Base-by-base conservation (phyloP, 2,888 invertebrate genomes). In the Macrophya alboannulata region DNA sequence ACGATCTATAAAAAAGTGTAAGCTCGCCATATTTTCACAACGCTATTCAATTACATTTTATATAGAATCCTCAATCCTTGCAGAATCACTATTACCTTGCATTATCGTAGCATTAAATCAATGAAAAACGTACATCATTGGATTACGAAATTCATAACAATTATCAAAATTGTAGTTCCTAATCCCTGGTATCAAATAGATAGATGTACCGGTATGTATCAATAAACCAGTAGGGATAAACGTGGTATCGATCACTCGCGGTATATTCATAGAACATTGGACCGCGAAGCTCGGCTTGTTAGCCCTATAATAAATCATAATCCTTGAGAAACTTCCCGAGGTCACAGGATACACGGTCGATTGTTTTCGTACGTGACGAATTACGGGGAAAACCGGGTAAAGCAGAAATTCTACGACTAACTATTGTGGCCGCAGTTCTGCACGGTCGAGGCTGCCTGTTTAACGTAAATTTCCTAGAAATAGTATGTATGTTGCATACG, bases 351-450 rank as follows among this genome's bases (percentile, higher is more conserved):
- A 74, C 74, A 74, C 43, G 68, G 45, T 74, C 74, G 74, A 74
- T 74, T 74, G 74, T 74, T 74, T 43, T 74, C 74, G 74, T 43
- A 74, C 74, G 45, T 74, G 74, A 74, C 74, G 74, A 45, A 74
- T 74, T 74, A 74, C 45, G 4, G 74, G 8, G 31, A 31, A 31
- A 31, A 31, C 31, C 31, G 31, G 12, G 74, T 74, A 48, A 25
- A 12, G 10, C 43, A 43, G 74, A 74, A 45, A 45, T 74, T 74
- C 74, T 43, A 74, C 45, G 12, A 74, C 68, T 62, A 62, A 25
- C 21, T 37, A 68, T 12, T 68, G 68, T 37, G 68, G 37, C 68
- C 68, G 43, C 74, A 74, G 25, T 45, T n/a, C 12, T 17, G 43
- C 15, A 1, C 25, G 43, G 43, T 45, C 74, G 17, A 74, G 10